Evolutionary conservation across 1,140 invertebrate genomes (phyloP).

Genomic region (Glossosoma conforme): DNA sequence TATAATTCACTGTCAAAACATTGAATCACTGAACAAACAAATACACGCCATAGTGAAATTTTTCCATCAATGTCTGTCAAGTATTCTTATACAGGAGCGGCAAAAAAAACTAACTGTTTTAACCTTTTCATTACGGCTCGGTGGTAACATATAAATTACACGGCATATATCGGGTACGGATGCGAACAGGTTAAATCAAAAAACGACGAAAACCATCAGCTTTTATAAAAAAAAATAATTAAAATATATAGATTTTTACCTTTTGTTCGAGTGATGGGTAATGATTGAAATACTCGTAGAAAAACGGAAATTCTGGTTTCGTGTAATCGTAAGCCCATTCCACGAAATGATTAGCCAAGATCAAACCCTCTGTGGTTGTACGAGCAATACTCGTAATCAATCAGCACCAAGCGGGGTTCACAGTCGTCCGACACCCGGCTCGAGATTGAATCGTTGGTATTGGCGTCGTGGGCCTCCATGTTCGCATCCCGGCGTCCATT

Average conservation of each 20-base stretch:
- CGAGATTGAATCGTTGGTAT: constrained; percentile 38
- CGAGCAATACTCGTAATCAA: constrained; percentile 92
- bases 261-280: constrained; percentile 77
- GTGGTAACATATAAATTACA: no score
- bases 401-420: constrained; percentile 67
- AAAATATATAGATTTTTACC: constrained; percentile 50
- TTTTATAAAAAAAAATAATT: background rate
- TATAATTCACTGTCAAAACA: no score
- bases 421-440: constrained; percentile 46
- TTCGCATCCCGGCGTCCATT: background rate
- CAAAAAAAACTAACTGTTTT: no score
- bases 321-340: constrained; percentile 95
- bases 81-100: no score
- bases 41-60: no score
- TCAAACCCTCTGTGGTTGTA: constrained; percentile 94
- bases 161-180: no score
- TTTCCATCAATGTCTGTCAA: no score
- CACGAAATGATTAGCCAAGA: constrained; percentile 92
- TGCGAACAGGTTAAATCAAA: background rate
- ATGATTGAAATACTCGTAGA: constrained; percentile 58
- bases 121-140: no score
- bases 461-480: constrained; percentile 36
- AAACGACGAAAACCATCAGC: background rate
- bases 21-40: no score
- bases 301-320: constrained; percentile 72